phyloP scores from a whole-genome alignment of 2,888 invertebrate genomes.

The Standfussiana lucernea region DNA sequence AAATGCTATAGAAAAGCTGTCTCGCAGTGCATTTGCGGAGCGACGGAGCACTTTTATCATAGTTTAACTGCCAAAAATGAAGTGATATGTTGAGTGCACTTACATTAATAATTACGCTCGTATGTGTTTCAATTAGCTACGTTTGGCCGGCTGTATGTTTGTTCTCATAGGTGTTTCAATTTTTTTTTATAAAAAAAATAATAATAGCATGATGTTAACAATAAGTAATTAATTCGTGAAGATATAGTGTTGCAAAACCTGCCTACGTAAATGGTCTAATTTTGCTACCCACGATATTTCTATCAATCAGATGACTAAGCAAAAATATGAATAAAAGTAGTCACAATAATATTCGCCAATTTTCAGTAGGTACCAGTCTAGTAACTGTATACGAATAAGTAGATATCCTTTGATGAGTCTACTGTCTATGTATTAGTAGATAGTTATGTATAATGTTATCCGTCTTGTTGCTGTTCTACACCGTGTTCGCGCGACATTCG shows the following conservation, averaged over 20 bases:
- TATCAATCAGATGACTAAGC: conserved; percentile 44
- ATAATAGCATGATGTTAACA: neutral
- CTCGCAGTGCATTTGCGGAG: conserved; percentile 35
- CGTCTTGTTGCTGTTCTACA: conserved; percentile 34
- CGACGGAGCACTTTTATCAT: conserved; percentile 36
- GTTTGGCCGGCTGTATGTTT: neutral
- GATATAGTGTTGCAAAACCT: conserved; percentile 3
- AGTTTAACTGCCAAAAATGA: conserved; percentile 55
- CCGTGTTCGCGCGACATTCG: conserved; percentile 42
- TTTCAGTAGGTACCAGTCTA: conserved; percentile 4
- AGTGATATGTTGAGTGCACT: conserved; percentile 48
- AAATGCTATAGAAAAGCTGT: conserved; percentile 34
- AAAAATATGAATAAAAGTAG: conserved; percentile 15
- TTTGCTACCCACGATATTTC: conserved; percentile 4
- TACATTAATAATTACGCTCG: conserved; percentile 33
- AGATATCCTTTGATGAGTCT: neutral
- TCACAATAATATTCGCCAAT: conserved; percentile 6
- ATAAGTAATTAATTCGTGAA: neutral
- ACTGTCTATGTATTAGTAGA: conserved; percentile 16
- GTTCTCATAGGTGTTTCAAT: neutral
- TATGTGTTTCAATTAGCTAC: conserved; percentile 18
- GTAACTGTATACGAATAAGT: neutral
- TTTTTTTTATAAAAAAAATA: neutral
- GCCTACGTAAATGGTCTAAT: neutral
- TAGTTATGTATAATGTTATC: conserved; percentile 37